A percentile compares a stretch with the other conserved stretches of the same genome.
Evolutionary conservation across 2,797 vertebrate genomes (phyloP).

Genomic region (Benthosema pterotum): DNA sequence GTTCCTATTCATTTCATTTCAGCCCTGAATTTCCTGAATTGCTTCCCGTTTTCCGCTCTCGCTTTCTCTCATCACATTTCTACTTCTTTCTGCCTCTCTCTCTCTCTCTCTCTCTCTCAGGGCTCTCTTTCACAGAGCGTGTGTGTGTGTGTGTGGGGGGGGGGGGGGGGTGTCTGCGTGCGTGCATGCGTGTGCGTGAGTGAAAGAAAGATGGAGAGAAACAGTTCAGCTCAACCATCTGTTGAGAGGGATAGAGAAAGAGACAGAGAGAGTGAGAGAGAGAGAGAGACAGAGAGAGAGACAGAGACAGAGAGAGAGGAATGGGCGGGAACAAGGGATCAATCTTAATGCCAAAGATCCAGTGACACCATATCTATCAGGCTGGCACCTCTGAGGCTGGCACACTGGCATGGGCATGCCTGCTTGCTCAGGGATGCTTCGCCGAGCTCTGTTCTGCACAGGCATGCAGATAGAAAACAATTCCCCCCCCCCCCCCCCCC

Average conservation of each 20-base stretch:
- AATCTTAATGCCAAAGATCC: conserved; percentile 65
- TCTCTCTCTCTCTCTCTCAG: conserved; percentile 13
- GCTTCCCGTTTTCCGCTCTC: conserved; percentile 38
- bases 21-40: conserved; percentile 18
- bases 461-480: conserved; percentile 53
- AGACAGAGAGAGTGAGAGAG: conserved; percentile 73
- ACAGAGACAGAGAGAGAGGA: conserved; percentile 62
- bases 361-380: conserved; percentile 70
- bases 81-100: conserved; percentile 29
- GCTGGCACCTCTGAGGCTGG: conserved; percentile 68
- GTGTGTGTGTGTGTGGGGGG: conserved; percentile 15
- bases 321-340: conserved; percentile 72
- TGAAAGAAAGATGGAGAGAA: conserved; percentile 30
- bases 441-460: conserved; percentile 39
- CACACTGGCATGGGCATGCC: conserved; percentile 53
- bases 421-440: conserved; percentile 55
- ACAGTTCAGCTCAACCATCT: conserved; percentile 76
- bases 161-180: too few relatives aligned
- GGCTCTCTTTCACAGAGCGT: conserved; percentile 65
- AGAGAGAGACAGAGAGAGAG: conserved; percentile 50
- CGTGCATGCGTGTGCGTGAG: conserved; percentile 32
- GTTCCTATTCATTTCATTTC: conserved; percentile 50
- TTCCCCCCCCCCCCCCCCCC: too few relatives aligned
- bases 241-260: conserved; percentile 63
- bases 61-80: conserved; percentile 43